Percentiles rank a stretch among this genome's conserved stretches.
Evolutionary conservation across 1,140 invertebrate genomes (phyloP).

Genomic region (Drosophila malerkotliana): DNA sequence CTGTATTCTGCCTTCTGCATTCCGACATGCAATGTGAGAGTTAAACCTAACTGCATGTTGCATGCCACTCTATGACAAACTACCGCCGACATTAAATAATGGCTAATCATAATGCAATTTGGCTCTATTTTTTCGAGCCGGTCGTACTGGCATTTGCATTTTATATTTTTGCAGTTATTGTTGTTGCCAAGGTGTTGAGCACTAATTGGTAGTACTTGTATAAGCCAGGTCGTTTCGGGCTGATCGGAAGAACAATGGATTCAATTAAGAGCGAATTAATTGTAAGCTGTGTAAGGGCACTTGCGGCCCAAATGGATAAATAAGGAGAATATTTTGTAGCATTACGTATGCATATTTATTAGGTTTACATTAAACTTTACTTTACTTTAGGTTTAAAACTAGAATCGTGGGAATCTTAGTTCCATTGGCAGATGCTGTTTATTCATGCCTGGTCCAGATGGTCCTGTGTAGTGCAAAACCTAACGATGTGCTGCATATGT

Average conservation of each 20-base stretch:
- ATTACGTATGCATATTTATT: constrained; percentile 22
- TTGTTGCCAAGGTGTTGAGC: constrained; percentile 45
- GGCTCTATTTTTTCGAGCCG: constrained; percentile 28
- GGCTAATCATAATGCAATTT: constrained; percentile 75
- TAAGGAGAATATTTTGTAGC: constrained; percentile 37
- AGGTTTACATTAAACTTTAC: too few species aligned
- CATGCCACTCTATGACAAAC: constrained; percentile 60
- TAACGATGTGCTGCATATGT: constrained; percentile 50
- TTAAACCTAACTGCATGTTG: constrained; percentile 73
- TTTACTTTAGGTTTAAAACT: too few species aligned
- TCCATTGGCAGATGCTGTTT: constrained; percentile 11
- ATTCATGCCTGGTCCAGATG: constrained; percentile 17
- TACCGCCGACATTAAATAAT: constrained; percentile 60
- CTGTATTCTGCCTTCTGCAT: constrained; percentile 30
- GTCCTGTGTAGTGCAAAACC: not conserved
- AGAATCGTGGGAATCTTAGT: constrained; percentile 16
- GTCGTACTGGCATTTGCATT: constrained; percentile 49
- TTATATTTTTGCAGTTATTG: constrained; percentile 15
- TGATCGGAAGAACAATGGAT: constrained; percentile 35
- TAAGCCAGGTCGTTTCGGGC: not conserved
- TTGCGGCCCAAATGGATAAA: constrained; percentile 26
- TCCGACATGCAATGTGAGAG: constrained; percentile 69
- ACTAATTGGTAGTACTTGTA: constrained; percentile 39
- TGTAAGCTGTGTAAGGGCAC: constrained; percentile 21
- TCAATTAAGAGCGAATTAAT: constrained; percentile 21